Evolutionary conservation across 2,888 invertebrate species (phyloP).

Genomic region (Microctonus hyperodae): DNA sequence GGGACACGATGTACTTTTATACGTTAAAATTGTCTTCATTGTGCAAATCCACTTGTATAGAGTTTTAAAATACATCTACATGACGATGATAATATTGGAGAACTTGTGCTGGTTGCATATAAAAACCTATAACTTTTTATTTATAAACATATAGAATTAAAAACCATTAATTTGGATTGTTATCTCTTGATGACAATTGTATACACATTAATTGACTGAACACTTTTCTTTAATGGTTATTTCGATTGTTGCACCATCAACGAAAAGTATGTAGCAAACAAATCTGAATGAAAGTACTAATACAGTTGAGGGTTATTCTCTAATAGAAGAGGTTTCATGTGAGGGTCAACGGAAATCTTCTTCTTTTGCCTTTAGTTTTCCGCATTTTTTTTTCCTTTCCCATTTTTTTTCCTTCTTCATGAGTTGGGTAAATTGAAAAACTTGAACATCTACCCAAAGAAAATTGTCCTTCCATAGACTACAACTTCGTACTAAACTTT

Average conservation of each 20-base stretch:
- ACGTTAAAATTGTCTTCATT: constrained; percentile 2
- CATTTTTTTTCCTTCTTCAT: neutral
- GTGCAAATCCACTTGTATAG: constrained; percentile 18
- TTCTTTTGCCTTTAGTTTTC: neutral
- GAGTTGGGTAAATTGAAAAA: constrained; percentile 60
- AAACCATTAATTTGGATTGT: too few relatives aligned
- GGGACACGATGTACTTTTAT: constrained; percentile 12
- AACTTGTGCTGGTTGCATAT: neutral
- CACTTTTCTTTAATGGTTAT: neutral
- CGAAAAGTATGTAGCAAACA: neutral
- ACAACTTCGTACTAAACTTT: constrained; percentile 52
- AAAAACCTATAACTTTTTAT: too few relatives aligned
- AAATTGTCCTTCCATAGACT: constrained; percentile 56
- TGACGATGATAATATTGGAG: neutral
- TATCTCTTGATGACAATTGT: neutral
- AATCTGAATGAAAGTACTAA: neutral
- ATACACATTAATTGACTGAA: neutral
- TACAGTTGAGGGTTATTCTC: neutral
- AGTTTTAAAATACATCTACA: constrained; percentile 1
- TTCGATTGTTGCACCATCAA: neutral
- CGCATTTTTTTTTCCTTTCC: constrained; percentile 6
- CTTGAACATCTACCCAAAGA: constrained; percentile 48
- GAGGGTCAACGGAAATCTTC: neutral
- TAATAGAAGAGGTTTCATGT: neutral
- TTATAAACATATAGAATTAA: too few relatives aligned